Percentiles rank a stretch among this genome's conserved stretches.
These are phyloP conservation scores for Mactromeris polynyma DNA, from an alignment of 2,888 invertebrate genomes.

Conservation along the genomic window DNA sequence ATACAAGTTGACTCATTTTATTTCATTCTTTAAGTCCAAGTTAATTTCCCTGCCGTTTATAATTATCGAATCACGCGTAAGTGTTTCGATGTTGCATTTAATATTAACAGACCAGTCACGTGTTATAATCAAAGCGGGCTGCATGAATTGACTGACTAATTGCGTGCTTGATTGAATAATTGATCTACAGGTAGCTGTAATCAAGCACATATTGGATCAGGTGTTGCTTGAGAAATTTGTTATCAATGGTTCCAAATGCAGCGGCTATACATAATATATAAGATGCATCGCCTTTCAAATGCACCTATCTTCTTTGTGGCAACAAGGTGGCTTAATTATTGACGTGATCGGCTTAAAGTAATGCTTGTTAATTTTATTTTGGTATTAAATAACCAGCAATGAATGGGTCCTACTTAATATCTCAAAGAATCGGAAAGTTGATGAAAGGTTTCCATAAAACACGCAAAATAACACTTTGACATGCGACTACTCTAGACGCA, in stretches of 20 bases:
- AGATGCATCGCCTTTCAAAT: neutral
- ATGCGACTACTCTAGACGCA: neutral
- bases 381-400: neutral
- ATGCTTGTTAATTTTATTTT: neutral
- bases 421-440: neutral
- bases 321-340: neutral
- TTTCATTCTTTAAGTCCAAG: constrained; percentile 13
- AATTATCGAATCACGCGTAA: neutral
- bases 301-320: neutral
- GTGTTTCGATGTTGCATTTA: neutral
- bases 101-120: neutral
- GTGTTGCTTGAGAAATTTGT: neutral
- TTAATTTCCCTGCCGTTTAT: neutral
- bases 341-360: neutral
- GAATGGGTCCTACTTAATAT: neutral
- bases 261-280: neutral
- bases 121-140: neutral
- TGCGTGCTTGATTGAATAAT: neutral
- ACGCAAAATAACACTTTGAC: neutral
- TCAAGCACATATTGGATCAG: neutral
- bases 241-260: neutral
- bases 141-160: neutral
- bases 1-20: constrained; percentile 10
- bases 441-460: neutral
- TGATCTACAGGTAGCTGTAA: neutral